These are phyloP conservation scores for Labia minor DNA, from an alignment of 2,888 invertebrate species.

Conservation along the genomic window DNA sequence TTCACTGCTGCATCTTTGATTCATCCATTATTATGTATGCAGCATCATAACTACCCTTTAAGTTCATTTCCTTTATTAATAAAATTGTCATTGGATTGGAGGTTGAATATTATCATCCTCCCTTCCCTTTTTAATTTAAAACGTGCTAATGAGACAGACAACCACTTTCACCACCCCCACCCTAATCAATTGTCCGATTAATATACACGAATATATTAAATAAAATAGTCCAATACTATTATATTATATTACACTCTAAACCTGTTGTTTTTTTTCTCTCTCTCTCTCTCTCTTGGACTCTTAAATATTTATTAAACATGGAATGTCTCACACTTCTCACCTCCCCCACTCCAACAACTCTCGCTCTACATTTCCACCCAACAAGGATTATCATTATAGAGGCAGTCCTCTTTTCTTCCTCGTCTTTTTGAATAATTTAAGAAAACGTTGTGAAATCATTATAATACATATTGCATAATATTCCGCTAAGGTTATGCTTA, in stretches of 20 bases:
- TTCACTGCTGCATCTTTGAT: too few species aligned
- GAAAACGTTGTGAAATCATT: neutral
- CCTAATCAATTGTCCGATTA: neutral
- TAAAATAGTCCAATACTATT: too few species aligned
- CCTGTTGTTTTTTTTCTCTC: too few species aligned
- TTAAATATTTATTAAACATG: constrained; percentile 13
- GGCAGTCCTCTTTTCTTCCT: neutral
- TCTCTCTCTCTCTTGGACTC: too few species aligned
- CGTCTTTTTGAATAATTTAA: neutral
- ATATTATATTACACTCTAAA: too few species aligned
- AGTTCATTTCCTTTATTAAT: constrained; percentile 13
- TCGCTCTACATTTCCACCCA: neutral
- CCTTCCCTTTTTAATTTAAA: neutral
- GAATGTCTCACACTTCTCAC: too few species aligned
- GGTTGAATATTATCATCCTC: too few species aligned
- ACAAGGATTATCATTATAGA: too few species aligned
- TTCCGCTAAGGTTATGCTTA: constrained; percentile 7
- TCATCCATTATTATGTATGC: neutral
- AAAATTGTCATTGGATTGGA: neutral
- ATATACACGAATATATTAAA: neutral
- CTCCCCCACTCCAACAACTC: neutral
- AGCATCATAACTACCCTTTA: neutral
- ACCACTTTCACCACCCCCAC: neutral
- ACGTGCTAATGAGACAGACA: neutral
- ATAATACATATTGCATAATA: constrained; percentile 13